A percentile compares a stretch with the other conserved stretches of the same genome.
phyloP scores from a whole-genome alignment of 92 coral and sea anemone species.

The Palythoa heliodiscus region DNA sequence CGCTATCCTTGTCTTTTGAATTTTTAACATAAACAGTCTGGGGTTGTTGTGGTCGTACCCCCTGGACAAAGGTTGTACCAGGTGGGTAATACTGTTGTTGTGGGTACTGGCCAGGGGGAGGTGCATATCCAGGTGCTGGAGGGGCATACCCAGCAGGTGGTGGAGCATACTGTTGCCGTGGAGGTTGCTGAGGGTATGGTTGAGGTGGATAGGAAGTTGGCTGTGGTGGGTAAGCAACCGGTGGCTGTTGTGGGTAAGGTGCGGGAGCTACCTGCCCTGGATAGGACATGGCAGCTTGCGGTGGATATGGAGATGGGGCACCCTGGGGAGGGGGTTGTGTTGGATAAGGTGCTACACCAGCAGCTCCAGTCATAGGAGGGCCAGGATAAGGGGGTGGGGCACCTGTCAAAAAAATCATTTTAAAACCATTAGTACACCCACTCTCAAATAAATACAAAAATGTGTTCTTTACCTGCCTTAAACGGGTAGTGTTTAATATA shows the following conservation, averaged over 20 bases:
- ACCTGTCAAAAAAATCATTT: background rate
- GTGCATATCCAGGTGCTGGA: constrained; percentile 57
- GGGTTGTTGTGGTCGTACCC: constrained; percentile 76
- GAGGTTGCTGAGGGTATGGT: constrained; percentile 64
- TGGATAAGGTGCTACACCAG: background rate
- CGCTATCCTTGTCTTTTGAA: constrained; percentile 41
- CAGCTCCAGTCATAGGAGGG: background rate
- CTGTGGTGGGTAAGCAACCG: constrained; percentile 57
- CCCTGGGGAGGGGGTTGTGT: constrained; percentile 49
- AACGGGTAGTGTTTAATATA: too few relatives aligned
- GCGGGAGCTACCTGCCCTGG: constrained; percentile 61
- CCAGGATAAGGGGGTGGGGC: constrained; percentile 32
- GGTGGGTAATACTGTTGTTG: constrained; percentile 68
- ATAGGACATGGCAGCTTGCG: constrained; percentile 63
- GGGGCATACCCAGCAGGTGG: constrained; percentile 37
- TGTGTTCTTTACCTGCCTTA: too few relatives aligned
- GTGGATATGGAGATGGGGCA: constrained; percentile 45
- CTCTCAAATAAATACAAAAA: too few relatives aligned
- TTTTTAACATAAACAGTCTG: constrained; percentile 87
- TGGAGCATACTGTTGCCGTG: constrained; percentile 32
- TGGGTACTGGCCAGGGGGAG: constrained; percentile 82
- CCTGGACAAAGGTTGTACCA: constrained; percentile 64
- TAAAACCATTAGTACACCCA: too few relatives aligned
- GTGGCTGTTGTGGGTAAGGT: constrained; percentile 57
- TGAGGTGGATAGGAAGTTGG: constrained; percentile 60